Base-by-base conservation (phyloP, 1,140 invertebrate species). In the Halictus rubicundus region DNA sequence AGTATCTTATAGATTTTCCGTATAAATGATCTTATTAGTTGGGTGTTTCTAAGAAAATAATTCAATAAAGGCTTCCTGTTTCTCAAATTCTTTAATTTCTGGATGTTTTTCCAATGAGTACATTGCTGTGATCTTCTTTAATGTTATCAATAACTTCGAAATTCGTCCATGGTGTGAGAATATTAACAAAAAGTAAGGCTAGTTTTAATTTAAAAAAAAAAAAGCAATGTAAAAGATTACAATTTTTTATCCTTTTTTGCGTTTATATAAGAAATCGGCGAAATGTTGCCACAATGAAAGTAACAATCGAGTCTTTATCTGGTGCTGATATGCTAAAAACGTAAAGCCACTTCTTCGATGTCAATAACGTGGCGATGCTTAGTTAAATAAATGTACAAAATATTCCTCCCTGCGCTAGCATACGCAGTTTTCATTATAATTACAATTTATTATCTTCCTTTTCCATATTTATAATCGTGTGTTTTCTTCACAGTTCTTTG, bases 331-430 rank as follows among this genome's bases (percentile, higher is more conserved):
- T 71, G 71, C 76, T 85, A 86, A 83, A 88, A 90, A 88, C 69
- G 78, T 87, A 89, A 78, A 89, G 88, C 89, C 89, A 91, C 77
- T 12, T 66, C 57, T 46, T 68, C 60, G 75, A 65, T 86, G 70
- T 79, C 71, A 64, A 79, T 77, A 72, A 84, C 57, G 78, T 80
- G 77, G 87, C 80, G 21, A 81, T 88, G 71, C 87, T 88, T 88
- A 90, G 90, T 89, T 89, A 91, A 91, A 92, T 91, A 91, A 92
- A 91, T 88, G 90, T 92, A 92, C 90, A 91, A 92, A 91, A 91
- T 86, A 88, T 88, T 87, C 77, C 86, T 87, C 79, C 86, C 71
- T 85, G 86, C 82, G 82, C 86, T 87, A 88, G 87, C 84, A 84
- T 85, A 87, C 85, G 60, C 71, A 77, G n/a, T 78, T 81, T 82